These are phyloP conservation scores for Cynocephalus volans DNA, from an alignment of 2,113 vertebrate species.

Conservation along the genomic window DNA sequence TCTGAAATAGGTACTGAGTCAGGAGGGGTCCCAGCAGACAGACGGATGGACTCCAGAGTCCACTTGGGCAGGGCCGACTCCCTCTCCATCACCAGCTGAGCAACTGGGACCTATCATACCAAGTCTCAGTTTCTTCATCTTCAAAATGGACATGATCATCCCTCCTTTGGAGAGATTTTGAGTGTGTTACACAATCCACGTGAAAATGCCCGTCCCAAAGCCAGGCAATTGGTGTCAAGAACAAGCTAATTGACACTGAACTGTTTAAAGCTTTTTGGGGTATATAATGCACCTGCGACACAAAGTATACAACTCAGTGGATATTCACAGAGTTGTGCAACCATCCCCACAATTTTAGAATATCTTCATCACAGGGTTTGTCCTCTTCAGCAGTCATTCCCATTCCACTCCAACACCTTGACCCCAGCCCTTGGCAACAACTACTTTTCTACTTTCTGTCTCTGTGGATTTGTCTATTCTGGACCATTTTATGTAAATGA, in stretches of 20 bases:
- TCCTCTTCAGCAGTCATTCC: neutral
- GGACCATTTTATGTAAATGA: neutral
- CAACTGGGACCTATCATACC: neutral
- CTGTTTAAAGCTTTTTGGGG: too few relatives aligned
- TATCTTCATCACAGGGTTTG: neutral
- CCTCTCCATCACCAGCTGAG: too few relatives aligned
- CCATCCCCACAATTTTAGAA: neutral
- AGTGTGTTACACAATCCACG: neutral
- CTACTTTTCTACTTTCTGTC: neutral
- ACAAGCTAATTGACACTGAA: neutral
- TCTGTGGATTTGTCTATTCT: neutral
- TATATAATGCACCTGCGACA: neutral
- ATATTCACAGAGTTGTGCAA: neutral
- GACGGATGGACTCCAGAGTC: neutral
- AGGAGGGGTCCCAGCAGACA: neutral
- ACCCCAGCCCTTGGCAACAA: too few relatives aligned
- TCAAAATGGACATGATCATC: neutral
- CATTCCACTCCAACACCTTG: neutral
- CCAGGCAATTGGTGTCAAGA: neutral
- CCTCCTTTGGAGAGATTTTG: neutral
- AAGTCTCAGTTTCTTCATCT: slow-evolving; percentile 11
- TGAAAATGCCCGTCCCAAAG: neutral
- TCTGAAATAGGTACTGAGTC: neutral
- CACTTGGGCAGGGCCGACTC: neutral
- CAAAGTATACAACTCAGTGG: neutral